Evolutionary conservation across 1,140 invertebrate species (phyloP), one percentile per base, ranked within the genome.

Genomic region (Nebria ingens): DNA sequence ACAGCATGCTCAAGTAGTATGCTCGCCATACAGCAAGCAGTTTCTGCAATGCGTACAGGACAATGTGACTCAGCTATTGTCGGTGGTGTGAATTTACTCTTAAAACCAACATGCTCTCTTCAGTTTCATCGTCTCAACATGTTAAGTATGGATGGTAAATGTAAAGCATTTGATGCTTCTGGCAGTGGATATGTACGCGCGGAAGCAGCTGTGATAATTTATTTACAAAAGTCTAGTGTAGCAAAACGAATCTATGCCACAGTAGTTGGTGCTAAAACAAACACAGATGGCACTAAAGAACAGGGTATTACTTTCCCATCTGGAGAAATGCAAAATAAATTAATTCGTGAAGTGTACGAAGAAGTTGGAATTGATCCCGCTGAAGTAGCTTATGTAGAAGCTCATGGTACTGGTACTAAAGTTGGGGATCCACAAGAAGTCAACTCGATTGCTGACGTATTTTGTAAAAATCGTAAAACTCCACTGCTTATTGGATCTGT

Each of bases 371-470:
- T 98, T n/a, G 81, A 87, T 64, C 93, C 93, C 2, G 68, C 74
- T 23, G 82, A 88, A 34, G 85, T 98, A 0, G 73, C 71, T 0
- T 98, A 96, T 68, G 83, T 98, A 11, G 96, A 98, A 71, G 92
- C 93, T 15, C 96, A 98, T 70, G 94, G 95, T 19, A 98, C 96
- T 3, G 96, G 95, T 29, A 98, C 96, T 0, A 86, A 94, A 73
- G 83, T 79, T 15, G 93, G 96, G 19, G 96, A 99, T 75, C 93
- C 94, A 0, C 89, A 97, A 70, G 96, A 98, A 77, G 83, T 95
- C 0, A 95, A 96, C 66, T 88, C 92, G 0, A 93, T 98, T 56
- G 86, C 86, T 0, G 86, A 93, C 52, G 78, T 96, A 19, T 97
- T 98, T 72, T 97, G 93, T 71, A 86, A 86, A 67, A 84, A 85